phyloP scores from a whole-genome alignment of 35 echinoderm and acorn worm species.

The Ptychodera flava region DNA sequence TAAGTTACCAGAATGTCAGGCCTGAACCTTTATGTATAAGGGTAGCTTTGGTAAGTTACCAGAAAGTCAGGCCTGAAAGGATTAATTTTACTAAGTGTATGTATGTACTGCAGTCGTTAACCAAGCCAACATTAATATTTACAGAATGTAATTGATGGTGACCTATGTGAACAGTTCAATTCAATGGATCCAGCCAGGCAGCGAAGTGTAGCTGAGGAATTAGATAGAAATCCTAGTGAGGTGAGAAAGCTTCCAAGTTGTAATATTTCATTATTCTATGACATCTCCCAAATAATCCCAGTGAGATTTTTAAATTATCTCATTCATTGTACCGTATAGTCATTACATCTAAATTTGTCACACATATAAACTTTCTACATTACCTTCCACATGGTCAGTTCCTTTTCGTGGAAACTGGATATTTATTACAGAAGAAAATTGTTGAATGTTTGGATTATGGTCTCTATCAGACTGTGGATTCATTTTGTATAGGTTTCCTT shows the following conservation, averaged over 20 bases:
- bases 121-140: no score
- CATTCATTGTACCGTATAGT: neutral
- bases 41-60: no score
- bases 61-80: no score
- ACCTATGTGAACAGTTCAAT: slow-evolving; percentile 98
- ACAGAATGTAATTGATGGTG: slow-evolving; percentile 98
- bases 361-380: slow-evolving; percentile 1
- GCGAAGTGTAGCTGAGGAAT: slow-evolving; percentile 84
- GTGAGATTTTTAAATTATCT: neutral
- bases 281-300: no score
- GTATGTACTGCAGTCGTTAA: no score
- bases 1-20: no score
- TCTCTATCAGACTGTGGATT: no score
- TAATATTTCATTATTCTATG: neutral
- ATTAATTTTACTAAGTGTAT: no score
- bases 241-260: slow-evolving; percentile 19
- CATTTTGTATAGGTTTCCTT: no score
- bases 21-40: no score
- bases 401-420: neutral
- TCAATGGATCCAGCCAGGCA: slow-evolving; percentile 90
- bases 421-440: no score
- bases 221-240: slow-evolving; percentile 97
- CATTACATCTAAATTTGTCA: neutral
- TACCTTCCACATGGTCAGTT: neutral
- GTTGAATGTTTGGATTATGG: no score